Conservation (phyloP, 2,113 vertebrate genomes). For the Nasalis larvatus region DNA sequence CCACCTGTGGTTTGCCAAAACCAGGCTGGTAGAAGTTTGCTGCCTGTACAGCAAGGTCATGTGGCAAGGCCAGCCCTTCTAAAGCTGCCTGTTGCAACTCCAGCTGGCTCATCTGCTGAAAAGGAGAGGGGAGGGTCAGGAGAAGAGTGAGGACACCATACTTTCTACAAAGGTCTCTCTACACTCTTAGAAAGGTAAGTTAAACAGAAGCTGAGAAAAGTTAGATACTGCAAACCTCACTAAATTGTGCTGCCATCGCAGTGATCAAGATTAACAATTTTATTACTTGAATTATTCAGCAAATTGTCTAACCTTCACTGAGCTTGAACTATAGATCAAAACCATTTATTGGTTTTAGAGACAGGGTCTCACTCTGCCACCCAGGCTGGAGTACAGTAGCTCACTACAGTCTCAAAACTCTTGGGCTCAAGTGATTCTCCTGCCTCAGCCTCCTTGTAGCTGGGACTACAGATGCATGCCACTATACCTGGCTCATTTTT, state of each 20-base stretch:
- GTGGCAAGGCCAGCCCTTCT: constrained; percentile 91
- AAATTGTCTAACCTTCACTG: neutral
- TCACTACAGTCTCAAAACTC: too few relatives aligned
- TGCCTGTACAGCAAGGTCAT: constrained; percentile 91
- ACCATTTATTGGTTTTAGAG: neutral
- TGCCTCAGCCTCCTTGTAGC: too few relatives aligned
- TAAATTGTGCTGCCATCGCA: neutral
- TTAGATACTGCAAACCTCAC: neutral
- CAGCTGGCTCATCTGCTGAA: constrained; percentile 91
- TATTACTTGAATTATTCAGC: neutral
- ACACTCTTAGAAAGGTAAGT: neutral
- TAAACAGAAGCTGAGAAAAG: neutral
- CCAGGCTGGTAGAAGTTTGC: constrained; percentile 91
- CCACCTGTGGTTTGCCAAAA: constrained; percentile 91
- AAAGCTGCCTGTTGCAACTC: constrained; percentile 91
- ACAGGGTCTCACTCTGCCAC: too few relatives aligned
- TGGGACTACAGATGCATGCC: too few relatives aligned
- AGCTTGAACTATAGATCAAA: neutral
- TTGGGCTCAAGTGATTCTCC: too few relatives aligned
- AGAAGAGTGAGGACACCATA: neutral
- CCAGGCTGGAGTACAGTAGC: too few relatives aligned
- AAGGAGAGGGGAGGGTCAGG: neutral
- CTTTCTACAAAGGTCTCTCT: neutral
- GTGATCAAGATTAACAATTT: neutral
- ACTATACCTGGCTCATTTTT: too few relatives aligned